Evolutionary conservation across 2,888 invertebrate genomes (phyloP).

Genomic region (Tetrapedia diversipes): DNA sequence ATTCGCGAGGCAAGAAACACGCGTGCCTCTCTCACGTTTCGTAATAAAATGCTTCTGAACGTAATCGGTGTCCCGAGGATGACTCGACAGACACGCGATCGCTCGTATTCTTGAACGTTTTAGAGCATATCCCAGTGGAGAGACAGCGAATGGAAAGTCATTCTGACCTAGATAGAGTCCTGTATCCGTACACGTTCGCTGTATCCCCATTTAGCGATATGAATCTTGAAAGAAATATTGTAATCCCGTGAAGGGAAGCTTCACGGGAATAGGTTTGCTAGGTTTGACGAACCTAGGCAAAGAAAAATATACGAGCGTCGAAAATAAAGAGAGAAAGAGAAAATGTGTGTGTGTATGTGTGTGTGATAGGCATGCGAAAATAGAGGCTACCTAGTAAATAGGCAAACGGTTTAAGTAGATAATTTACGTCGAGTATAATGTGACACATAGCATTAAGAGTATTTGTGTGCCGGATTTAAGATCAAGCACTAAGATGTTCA

Average conservation of each 20-base stretch:
- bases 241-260: neutral
- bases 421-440: slow-evolving; percentile 62
- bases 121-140: neutral
- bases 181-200: neutral
- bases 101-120: neutral
- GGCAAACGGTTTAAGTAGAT: slow-evolving; percentile 64
- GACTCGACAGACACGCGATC: neutral
- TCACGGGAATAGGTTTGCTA: slow-evolving; percentile 12
- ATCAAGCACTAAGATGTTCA: too few relatives aligned
- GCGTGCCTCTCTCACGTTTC: neutral
- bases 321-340: slow-evolving; percentile 3
- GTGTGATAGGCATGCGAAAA: slow-evolving; percentile 59
- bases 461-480: too few relatives aligned
- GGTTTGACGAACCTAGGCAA: slow-evolving; percentile 47
- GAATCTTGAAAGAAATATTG: too few relatives aligned
- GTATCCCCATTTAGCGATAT: neutral
- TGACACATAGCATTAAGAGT: slow-evolving; percentile 64
- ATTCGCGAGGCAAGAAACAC: neutral
- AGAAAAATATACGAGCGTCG: neutral
- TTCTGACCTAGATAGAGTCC: too few relatives aligned
- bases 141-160: neutral
- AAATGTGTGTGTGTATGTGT: slow-evolving; percentile 10
- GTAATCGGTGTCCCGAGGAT: neutral
- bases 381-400: slow-evolving; percentile 80
- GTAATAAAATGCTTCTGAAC: neutral